Evolutionary conservation across 2,113 vertebrate species (phyloP).

Genomic region (Ochotona curzoniae): DNA sequence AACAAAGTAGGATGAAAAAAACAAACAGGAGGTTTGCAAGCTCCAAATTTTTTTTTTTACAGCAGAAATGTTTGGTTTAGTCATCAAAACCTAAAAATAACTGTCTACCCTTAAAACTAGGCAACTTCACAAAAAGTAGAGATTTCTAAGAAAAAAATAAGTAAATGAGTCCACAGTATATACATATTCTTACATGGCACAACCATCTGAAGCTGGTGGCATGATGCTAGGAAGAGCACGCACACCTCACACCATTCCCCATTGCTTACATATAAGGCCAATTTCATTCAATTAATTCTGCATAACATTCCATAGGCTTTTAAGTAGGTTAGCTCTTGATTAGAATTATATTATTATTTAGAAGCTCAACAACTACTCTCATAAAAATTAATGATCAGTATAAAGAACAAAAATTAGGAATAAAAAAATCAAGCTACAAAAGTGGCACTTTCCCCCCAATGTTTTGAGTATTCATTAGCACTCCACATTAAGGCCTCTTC

Average conservation of each 20-base stretch:
- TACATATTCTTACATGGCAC: background rate
- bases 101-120: background rate
- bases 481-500: background rate
- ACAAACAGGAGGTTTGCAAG: background rate
- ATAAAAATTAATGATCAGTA: slow-evolving; percentile 47
- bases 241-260: background rate
- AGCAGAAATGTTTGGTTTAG: background rate
- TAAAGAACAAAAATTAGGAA: slow-evolving; percentile 21
- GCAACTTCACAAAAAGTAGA: background rate
- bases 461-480: background rate
- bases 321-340: background rate
- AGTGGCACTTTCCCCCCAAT: background rate
- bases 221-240: background rate
- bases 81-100: background rate
- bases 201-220: background rate
- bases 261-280: background rate
- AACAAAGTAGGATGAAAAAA: background rate
- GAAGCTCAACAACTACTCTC: slow-evolving; percentile 20
- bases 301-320: background rate
- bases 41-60: background rate
- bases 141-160: slow-evolving; percentile 2
- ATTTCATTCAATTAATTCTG: background rate
- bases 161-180: background rate
- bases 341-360: slow-evolving; percentile 5
- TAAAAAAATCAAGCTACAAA: slow-evolving; percentile 30